phyloP scores from a whole-genome alignment of 2,113 vertebrate species.

The Tupaia chinensis region DNA sequence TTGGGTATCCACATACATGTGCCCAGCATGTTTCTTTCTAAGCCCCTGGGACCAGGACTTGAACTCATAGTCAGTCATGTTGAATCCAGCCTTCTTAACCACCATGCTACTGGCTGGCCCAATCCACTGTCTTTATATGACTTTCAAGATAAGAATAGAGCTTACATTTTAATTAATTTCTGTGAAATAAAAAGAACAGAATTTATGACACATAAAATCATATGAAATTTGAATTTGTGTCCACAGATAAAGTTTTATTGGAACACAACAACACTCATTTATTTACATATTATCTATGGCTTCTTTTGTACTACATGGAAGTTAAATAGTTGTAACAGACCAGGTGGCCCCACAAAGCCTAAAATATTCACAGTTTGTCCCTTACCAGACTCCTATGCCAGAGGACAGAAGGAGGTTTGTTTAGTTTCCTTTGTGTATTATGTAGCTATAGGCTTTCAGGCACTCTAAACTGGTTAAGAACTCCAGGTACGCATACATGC shows the following conservation, averaged over 20 bases:
- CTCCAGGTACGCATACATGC: too few species aligned
- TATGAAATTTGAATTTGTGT: constrained; percentile 7
- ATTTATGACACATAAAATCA: background rate
- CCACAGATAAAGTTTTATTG: background rate
- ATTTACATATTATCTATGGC: background rate
- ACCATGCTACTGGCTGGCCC: too few species aligned
- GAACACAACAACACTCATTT: background rate
- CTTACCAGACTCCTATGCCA: background rate
- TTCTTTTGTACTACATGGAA: background rate
- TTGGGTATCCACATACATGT: too few species aligned
- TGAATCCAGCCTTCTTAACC: too few species aligned
- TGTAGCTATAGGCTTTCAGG: background rate
- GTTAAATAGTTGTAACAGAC: background rate
- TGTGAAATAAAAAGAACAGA: constrained; percentile 22
- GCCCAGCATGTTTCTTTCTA: too few species aligned
- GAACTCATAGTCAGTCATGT: too few species aligned
- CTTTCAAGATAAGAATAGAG: background rate
- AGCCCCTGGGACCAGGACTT: too few species aligned
- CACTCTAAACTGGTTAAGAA: background rate
- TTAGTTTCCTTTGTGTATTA: constrained; percentile 14
- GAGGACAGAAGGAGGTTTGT: background rate
- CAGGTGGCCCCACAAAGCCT: background rate
- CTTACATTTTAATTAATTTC: constrained; percentile 27
- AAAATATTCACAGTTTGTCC: background rate
- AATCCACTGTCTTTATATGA: background rate